Evolutionary conservation across 2,888 invertebrate species (phyloP), one percentile per base, ranked within the genome.

Genomic region (Alloscopus bannaensis): DNA sequence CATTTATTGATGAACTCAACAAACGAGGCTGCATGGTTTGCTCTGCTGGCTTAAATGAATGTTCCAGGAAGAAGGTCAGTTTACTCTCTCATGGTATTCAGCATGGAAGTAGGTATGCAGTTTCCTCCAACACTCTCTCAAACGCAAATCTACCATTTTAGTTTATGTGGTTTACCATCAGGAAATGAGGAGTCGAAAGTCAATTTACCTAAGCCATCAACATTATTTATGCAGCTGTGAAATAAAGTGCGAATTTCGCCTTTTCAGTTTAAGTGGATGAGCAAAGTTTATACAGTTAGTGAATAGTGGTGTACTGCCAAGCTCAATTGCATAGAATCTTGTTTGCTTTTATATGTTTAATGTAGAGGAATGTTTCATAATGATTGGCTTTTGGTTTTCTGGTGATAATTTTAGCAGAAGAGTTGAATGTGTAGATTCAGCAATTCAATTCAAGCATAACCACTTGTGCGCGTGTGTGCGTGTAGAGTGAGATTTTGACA

Each of bases 1-100:
- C 68, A 68, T 68, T 68, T 55, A 68, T 68, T 68, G 68, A 68
- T 68, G 68, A 68, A 40, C 68, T 52, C 22, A 22, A 68, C 40
- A 68, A 68, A 68, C 26, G 24, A 68, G 52, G 6, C 24, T 52
- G 16, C 52, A 22, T 52, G 24, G 24, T 6, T 22, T 47, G n/a
- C 24, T 22, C 18, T 36, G 36, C 36, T 36, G 6, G 52, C 47
- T 47, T 52, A 22, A 22, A 22, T 22, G 52, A 47, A 47, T 13
- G 13, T 36, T 13, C 22, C 52, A 52, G 4, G 47, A 52, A 52
- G 52, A 3, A 52, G 22, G 52, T 52, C 52, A 22, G n/a, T 45
- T 45, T 36, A 13, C 36, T 45, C 45, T n/a, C n/a, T n/a, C n/a
- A n/a, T n/a, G n/a, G n/a, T n/a, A n/a, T n/a, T n/a, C n/a, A n/a